phyloP scores from a whole-genome alignment of 2,797 vertebrate genomes.

The Eospalax fontanierii region DNA sequence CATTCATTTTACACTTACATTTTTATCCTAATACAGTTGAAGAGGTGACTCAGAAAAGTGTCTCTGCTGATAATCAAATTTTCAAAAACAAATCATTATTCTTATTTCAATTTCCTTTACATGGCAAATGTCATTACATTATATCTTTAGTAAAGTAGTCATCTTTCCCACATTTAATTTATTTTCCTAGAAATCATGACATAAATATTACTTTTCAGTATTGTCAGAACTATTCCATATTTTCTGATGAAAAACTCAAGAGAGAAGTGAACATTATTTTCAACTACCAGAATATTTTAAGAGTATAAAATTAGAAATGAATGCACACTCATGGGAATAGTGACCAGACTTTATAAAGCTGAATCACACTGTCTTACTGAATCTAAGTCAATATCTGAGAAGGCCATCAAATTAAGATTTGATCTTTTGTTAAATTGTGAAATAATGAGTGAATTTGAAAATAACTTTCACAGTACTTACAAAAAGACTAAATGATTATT shows the following conservation, averaged over 20 bases:
- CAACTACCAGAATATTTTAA: background rate
- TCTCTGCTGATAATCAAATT: background rate
- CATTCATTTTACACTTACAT: background rate
- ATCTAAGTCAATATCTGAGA: background rate
- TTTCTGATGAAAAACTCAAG: background rate
- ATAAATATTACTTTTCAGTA: background rate
- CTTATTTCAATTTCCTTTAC: background rate
- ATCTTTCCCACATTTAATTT: background rate
- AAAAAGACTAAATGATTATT: constrained; percentile 28
- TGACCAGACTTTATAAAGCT: background rate
- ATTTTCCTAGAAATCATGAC: background rate
- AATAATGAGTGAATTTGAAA: constrained; percentile 39
- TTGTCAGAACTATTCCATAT: background rate
- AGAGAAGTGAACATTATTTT: background rate
- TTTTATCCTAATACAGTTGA: background rate
- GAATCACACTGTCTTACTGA: background rate
- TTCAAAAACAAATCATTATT: background rate
- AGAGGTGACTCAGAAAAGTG: background rate
- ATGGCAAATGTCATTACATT: background rate
- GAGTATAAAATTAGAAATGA: background rate
- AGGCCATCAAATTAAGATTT: background rate
- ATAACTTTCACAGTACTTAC: background rate
- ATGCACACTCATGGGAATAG: background rate
- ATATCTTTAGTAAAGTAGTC: background rate
- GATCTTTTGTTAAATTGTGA: background rate